Conservation (phyloP, 2,888 invertebrate genomes). For the Parapristionchus giblindavisi region DNA sequence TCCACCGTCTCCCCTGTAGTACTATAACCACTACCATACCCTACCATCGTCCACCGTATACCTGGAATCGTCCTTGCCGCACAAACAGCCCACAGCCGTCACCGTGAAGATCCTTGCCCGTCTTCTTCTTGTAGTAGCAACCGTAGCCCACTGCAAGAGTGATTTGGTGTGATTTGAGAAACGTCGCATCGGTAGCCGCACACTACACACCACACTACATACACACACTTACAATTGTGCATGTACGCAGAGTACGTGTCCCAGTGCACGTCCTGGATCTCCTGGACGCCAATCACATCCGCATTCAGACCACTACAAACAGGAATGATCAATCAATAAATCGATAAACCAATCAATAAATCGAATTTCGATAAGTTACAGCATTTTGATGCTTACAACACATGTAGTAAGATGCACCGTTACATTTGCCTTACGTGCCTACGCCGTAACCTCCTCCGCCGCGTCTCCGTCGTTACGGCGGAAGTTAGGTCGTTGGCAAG, state of each 20-base stretch:
- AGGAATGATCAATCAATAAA: too few relatives aligned
- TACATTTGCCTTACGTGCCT: too few relatives aligned
- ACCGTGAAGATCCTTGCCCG: constrained; percentile 69
- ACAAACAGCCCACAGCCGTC: constrained; percentile 35
- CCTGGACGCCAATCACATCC: constrained; percentile 66
- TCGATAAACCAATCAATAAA: too few relatives aligned
- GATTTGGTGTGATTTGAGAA: background rate
- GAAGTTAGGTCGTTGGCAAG: too few relatives aligned
- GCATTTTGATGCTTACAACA: too few relatives aligned
- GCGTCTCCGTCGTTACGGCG: too few relatives aligned
- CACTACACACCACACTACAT: too few relatives aligned
- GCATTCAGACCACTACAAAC: constrained; percentile 44
- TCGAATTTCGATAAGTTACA: too few relatives aligned
- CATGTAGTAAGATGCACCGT: too few relatives aligned
- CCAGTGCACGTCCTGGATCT: constrained; percentile 55
- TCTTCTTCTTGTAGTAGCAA: constrained; percentile 84
- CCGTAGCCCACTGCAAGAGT: constrained; percentile 75
- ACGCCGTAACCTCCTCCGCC: too few relatives aligned
- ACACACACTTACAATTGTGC: too few relatives aligned
- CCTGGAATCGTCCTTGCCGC: constrained; percentile 29
- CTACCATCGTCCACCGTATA: background rate
- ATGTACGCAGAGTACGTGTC: constrained; percentile 24
- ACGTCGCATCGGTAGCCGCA: background rate
- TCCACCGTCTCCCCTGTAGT: background rate
- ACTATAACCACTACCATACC: background rate